Conservation (phyloP, 2,888 invertebrate species). For the Pteria penguin region DNA sequence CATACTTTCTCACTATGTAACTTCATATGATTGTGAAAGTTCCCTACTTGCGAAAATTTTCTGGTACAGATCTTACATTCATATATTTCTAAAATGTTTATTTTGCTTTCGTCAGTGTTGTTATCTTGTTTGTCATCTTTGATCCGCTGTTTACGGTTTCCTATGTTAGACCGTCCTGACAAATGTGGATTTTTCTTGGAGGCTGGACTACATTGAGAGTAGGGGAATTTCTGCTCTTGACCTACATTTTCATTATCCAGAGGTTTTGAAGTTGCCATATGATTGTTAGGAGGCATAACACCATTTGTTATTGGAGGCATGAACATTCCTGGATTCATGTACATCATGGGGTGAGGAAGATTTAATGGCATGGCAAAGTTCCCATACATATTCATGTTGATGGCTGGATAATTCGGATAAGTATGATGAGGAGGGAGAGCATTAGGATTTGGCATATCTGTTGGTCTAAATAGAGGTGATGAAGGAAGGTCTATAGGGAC, state of each 20-base stretch:
- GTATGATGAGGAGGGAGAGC: background rate
- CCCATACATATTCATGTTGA: constrained; percentile 33
- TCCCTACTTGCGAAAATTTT: constrained; percentile 48
- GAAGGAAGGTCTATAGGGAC: no score
- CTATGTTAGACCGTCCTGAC: background rate
- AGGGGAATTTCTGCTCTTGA: background rate
- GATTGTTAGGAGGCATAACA: background rate
- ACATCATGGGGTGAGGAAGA: constrained; percentile 32
- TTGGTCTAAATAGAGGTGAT: background rate
- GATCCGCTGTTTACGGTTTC: background rate
- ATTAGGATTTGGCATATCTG: background rate
- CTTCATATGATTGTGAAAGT: constrained; percentile 51
- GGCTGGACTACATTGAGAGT: background rate
- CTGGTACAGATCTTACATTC: constrained; percentile 45
- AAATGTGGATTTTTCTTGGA: background rate
- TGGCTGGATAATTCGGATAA: constrained; percentile 5
- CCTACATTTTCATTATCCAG: background rate
- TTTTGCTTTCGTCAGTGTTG: constrained; percentile 18
- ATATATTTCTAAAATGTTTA: constrained; percentile 36
- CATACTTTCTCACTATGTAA: constrained; percentile 37
- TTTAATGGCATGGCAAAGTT: constrained; percentile 37
- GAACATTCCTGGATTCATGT: constrained; percentile 25
- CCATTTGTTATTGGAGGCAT: constrained; percentile 16
- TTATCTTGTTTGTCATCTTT: background rate
- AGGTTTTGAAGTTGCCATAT: background rate